Base-by-base conservation (phyloP, 2,888 invertebrate species). In the Aleiodes leptofemur region DNA sequence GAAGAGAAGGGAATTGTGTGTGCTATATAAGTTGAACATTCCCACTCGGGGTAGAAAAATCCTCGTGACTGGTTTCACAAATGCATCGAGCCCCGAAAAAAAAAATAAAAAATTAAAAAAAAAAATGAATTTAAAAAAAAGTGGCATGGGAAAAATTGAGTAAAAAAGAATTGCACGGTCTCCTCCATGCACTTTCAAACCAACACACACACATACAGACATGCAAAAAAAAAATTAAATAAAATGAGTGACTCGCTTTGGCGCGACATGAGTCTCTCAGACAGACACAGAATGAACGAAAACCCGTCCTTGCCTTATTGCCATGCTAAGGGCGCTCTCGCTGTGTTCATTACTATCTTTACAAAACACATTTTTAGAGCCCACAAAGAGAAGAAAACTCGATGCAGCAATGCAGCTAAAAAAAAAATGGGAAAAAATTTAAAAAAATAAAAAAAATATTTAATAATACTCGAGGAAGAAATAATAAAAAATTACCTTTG, bases 11-110 rank as follows among this genome's bases (percentile, higher is more conserved):
- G 79, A 71, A 71, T 78, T 31, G 72, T 55, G 76, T 51, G 53
- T 51, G 61, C 48, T 64, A 43, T 64, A 64, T 59, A 59, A 59
- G 59, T 59, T 73, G n/a, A 56, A 23, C 48, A 66, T 69, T 66
- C 64, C 69, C 57, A 73, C 69, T 64, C 64, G 43, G 23, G 56
- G 66, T 70, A 68, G 75, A 75, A 75, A 75, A 75, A 71, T 75
- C 69, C 66, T 50, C 23, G 70, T 56, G 55, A 74, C 75, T 75
- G 75, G 75, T 75, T 75, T 71, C 66, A 53, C 70, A 57, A 48
- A 64, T 48, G 14, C 64, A 64, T 64, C 48, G 61, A 16, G 11
- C n/a, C 56, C 50, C 13, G 34, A 74, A 69, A 59, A 31, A 31
- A 71, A 50, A 71, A 31, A 31, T 59, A 50, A 71, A 48, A 57